Percentiles rank a stretch among this genome's conserved stretches.
Evolutionary conservation across 2,797 vertebrate genomes (phyloP).

Genomic region (Serranus cabrilla): DNA sequence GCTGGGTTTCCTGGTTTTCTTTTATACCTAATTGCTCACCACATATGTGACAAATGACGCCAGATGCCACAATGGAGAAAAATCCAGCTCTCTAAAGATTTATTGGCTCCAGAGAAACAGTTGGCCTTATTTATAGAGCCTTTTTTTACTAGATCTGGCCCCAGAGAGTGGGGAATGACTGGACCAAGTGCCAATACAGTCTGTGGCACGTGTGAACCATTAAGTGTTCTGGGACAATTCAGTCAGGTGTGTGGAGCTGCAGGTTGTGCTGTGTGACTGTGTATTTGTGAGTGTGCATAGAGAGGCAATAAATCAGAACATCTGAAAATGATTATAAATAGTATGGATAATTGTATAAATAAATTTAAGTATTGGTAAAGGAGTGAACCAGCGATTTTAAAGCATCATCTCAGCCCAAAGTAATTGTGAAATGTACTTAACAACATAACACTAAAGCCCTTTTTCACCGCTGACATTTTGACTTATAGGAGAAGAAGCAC

Average conservation of each 20-base stretch:
- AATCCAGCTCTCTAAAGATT: conserved; percentile 75
- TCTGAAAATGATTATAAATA: not conserved
- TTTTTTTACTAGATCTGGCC: conserved; percentile 74
- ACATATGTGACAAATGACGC: conserved; percentile 84
- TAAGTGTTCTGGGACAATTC: conserved; percentile 54
- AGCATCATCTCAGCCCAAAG: too few relatives aligned
- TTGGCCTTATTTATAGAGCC: conserved; percentile 79
- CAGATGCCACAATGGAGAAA: conserved; percentile 80
- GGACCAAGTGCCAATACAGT: conserved; percentile 61
- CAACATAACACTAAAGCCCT: not conserved
- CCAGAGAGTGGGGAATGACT: conserved; percentile 68
- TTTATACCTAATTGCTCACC: conserved; percentile 83
- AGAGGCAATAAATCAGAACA: not conserved
- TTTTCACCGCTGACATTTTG: not conserved
- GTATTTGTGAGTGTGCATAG: conserved; percentile 17
- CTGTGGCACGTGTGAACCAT: conserved; percentile 75
- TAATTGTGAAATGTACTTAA: not conserved
- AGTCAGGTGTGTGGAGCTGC: conserved; percentile 70
- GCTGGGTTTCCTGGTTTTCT: conserved; percentile 78
- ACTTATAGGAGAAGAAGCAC: conserved; percentile 4
- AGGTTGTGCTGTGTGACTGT: conserved; percentile 42
- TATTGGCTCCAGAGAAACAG: conserved; percentile 77
- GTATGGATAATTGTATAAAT: not conserved
- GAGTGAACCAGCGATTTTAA: not conserved
- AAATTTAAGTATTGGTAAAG: not conserved